Evolutionary conservation across 2,797 vertebrate species (phyloP).

Genomic region (Aplochiton taeniatus): DNA sequence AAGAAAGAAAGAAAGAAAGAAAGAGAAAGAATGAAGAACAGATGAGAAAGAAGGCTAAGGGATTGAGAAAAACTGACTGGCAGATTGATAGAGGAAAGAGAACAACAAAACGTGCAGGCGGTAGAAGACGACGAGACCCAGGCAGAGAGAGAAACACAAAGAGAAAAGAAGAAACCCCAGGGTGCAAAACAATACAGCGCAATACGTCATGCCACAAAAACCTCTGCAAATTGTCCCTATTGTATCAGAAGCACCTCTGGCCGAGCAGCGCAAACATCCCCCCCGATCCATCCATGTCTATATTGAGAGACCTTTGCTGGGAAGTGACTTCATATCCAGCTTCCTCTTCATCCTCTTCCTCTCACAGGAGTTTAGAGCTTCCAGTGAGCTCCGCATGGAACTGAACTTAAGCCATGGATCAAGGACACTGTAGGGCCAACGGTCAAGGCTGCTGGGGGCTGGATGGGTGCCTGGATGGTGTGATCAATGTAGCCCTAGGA

Average conservation of each 20-base stretch:
- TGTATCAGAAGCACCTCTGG: not conserved
- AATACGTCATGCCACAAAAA: not conserved
- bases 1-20: not conserved
- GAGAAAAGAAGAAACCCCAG: no score
- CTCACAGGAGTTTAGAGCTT: not conserved
- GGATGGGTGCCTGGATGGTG: no score
- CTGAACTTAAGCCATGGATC: not conserved
- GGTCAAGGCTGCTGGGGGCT: no score
- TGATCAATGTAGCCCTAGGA: no score
- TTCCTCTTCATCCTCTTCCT: conserved; percentile 28
- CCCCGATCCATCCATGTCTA: not conserved
- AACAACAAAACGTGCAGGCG: no score
- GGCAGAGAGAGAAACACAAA: no score
- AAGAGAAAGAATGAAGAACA: conserved; percentile 5
- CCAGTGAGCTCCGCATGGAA: not conserved
- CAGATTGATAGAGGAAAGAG: no score
- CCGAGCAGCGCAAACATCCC: conserved; percentile 1
- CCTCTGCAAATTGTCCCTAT: not conserved
- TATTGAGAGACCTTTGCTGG: conserved; percentile 33
- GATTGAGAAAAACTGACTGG: no score
- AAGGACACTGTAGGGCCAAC: no score
- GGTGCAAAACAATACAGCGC: no score
- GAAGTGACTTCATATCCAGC: conserved; percentile 39
- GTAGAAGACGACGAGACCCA: no score
- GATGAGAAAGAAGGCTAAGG: no score